Evolutionary conservation across 2,797 vertebrate genomes (phyloP).

Genomic region (Danio choprae): DNA sequence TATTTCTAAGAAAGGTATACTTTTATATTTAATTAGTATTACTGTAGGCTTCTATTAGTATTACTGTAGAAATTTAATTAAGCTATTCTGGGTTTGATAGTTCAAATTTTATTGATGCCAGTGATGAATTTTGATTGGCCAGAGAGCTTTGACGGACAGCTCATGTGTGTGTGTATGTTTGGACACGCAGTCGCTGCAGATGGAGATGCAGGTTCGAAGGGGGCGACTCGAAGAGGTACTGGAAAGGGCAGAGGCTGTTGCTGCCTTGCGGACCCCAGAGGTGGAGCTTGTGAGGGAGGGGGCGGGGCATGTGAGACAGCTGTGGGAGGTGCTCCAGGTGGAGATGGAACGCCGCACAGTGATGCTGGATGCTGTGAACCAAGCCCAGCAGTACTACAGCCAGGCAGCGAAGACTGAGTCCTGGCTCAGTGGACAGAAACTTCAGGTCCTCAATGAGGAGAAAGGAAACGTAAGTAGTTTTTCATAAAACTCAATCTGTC

Average conservation of each 20-base stretch:
- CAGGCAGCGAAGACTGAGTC: constrained; percentile 90
- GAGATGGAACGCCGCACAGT: constrained; percentile 83
- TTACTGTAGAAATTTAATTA: background rate
- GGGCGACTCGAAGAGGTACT: constrained; percentile 87
- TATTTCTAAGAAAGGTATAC: background rate
- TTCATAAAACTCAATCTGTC: background rate
- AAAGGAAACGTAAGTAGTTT: constrained; percentile 82
- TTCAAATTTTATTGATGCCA: background rate
- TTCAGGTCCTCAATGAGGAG: constrained; percentile 91
- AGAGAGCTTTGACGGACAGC: background rate
- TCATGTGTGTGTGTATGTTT: constrained; percentile 23
- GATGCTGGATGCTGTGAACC: constrained; percentile 82
- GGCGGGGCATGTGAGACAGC: constrained; percentile 78
- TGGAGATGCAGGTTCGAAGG: constrained; percentile 89
- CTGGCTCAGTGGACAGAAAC: constrained; percentile 93
- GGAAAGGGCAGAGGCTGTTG: constrained; percentile 80
- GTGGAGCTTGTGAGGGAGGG: constrained; percentile 84
- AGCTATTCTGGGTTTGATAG: background rate
- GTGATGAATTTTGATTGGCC: background rate
- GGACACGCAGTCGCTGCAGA: constrained; percentile 84
- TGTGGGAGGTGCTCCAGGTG: constrained; percentile 86
- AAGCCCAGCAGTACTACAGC: constrained; percentile 89
- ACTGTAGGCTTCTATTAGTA: too few relatives aligned
- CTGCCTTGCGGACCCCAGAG: constrained; percentile 81
- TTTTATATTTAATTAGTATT: background rate